Evolutionary conservation across 92 coral and sea anemone species (phyloP).

Genomic region (Epizoanthus ramosus): DNA sequence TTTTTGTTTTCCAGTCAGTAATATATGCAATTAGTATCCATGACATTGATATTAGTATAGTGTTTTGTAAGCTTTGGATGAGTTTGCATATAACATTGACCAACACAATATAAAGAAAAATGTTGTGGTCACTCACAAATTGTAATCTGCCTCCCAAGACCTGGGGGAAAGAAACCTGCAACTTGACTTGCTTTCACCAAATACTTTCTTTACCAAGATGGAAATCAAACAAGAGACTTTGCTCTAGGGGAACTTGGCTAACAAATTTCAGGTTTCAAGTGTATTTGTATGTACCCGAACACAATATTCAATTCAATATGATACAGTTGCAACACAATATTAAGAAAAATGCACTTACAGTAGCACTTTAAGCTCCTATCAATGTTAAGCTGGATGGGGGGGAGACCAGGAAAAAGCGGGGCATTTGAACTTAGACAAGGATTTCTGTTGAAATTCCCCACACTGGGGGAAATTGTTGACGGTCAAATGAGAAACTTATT

Average conservation of each 20-base stretch:
- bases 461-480: not conserved
- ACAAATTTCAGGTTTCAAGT: not conserved
- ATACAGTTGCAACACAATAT: not conserved
- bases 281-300: not conserved
- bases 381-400: too few relatives aligned
- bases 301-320: not conserved
- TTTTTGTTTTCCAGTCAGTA: too few relatives aligned
- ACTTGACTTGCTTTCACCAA: too few relatives aligned
- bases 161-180: too few relatives aligned
- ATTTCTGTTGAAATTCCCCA: too few relatives aligned
- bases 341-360: conserved; percentile 17
- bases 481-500: too few relatives aligned
- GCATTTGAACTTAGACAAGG: too few relatives aligned
- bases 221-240: not conserved
- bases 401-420: too few relatives aligned
- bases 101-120: not conserved
- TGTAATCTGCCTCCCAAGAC: too few relatives aligned
- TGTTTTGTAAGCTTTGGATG: not conserved
- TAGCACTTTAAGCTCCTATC: conserved; percentile 8
- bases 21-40: too few relatives aligned
- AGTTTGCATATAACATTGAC: conserved; percentile 10
- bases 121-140: too few relatives aligned
- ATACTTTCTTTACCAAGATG: too few relatives aligned
- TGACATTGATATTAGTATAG: not conserved
- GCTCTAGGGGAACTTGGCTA: not conserved